Evolutionary conservation across 1,140 invertebrate species (phyloP).

Genomic region (Carposina sasakii): DNA sequence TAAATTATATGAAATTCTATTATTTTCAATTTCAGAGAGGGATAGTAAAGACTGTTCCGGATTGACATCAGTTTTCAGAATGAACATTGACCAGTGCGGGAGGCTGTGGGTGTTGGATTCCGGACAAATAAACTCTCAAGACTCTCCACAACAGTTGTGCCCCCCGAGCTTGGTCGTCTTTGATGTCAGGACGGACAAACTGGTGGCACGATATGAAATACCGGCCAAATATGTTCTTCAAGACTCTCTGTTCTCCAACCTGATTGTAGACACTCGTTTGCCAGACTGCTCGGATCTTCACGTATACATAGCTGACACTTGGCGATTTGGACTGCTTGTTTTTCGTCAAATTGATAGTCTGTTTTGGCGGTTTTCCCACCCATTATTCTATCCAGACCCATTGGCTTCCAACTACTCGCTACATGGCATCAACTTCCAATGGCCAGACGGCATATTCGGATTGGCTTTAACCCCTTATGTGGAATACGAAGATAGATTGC

Average conservation of each 20-base stretch:
- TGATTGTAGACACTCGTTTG: constrained; percentile 78
- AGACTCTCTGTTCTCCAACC: constrained; percentile 83
- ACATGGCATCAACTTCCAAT: constrained; percentile 83
- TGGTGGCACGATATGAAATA: constrained; percentile 76
- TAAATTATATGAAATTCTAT: no score
- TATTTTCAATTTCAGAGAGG: constrained; percentile 38
- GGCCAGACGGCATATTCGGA: constrained; percentile 87
- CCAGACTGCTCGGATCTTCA: constrained; percentile 78
- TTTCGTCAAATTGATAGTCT: constrained; percentile 77
- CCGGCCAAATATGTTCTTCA: constrained; percentile 79
- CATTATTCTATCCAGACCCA: constrained; percentile 85
- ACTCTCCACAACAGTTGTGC: constrained; percentile 77
- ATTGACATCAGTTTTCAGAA: constrained; percentile 84
- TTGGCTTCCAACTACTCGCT: constrained; percentile 79
- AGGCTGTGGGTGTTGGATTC: constrained; percentile 86
- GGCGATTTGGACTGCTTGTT: constrained; percentile 81
- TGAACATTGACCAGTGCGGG: constrained; percentile 79
- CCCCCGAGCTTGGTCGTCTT: constrained; percentile 84
- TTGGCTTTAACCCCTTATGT: constrained; percentile 78
- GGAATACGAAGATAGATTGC: constrained; percentile 71
- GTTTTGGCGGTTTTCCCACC: constrained; percentile 83
- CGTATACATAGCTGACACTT: constrained; percentile 83
- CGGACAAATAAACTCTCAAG: constrained; percentile 74
- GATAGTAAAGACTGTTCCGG: constrained; percentile 74
- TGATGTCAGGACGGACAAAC: constrained; percentile 77